Evolutionary conservation across 2,888 invertebrate species (phyloP).

Genomic region (Diloba caeruleocephala): DNA sequence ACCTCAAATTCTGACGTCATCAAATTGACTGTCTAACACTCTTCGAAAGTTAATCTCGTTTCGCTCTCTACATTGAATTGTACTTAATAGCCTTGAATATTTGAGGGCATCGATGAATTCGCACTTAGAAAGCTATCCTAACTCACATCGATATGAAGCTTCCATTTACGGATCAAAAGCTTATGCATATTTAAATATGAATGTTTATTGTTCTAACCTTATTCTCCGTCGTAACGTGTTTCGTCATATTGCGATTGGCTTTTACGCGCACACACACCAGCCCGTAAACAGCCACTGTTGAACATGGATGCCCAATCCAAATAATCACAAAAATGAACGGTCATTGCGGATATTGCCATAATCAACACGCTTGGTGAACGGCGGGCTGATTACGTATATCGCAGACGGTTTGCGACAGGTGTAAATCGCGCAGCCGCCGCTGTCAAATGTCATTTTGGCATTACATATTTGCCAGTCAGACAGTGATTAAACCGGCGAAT

Average conservation of each 20-base stretch:
- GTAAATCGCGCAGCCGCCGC: too few relatives aligned
- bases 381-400: too few relatives aligned
- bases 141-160: conserved; percentile 2
- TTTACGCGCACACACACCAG: conserved; percentile 25
- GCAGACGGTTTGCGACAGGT: too few relatives aligned
- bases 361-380: too few relatives aligned
- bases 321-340: too few relatives aligned
- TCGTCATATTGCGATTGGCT: conserved; percentile 13
- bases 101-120: conserved; percentile 41
- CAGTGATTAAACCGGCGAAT: too few relatives aligned
- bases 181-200: conserved; percentile 21
- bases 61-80: conserved; percentile 40
- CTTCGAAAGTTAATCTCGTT: conserved; percentile 14
- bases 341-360: too few relatives aligned
- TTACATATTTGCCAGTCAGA: too few relatives aligned
- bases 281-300: too few relatives aligned
- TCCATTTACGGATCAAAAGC: conserved; percentile 16
- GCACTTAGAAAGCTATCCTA: conserved; percentile 17
- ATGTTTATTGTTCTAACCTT: conserved; percentile 10
- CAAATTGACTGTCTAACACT: conserved; percentile 1
- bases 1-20: conserved; percentile 1
- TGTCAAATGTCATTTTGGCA: too few relatives aligned
- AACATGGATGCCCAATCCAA: too few relatives aligned
- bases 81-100: conserved; percentile 55
- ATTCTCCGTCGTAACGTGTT: conserved; percentile 14